Evolutionary conservation across 2,888 invertebrate species (phyloP).

Genomic region (Drosophila birchii): DNA sequence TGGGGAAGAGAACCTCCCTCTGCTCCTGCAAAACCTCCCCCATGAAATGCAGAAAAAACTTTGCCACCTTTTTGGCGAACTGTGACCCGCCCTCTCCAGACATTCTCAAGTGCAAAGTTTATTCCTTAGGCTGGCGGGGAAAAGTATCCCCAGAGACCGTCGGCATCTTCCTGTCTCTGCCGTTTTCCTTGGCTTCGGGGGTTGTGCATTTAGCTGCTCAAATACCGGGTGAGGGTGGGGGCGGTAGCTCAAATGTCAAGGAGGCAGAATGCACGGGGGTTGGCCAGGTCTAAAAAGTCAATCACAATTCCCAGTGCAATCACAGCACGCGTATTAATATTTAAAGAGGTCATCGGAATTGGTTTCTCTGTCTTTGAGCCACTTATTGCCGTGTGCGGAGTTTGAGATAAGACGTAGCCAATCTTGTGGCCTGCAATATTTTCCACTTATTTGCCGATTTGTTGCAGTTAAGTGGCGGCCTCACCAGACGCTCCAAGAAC

Average conservation of each 20-base stretch:
- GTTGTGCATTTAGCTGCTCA: constrained; percentile 46
- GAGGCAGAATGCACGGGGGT: constrained; percentile 24
- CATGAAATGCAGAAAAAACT: constrained; percentile 35
- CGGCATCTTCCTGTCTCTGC: constrained; percentile 39
- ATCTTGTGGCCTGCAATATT: constrained; percentile 77
- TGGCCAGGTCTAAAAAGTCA: constrained; percentile 80
- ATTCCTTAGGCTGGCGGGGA: constrained; percentile 41
- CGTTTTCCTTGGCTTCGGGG: constrained; percentile 8
- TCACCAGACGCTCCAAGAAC: constrained; percentile 6
- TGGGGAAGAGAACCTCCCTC: neutral
- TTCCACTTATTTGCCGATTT: constrained; percentile 76
- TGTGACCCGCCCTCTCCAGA: constrained; percentile 50
- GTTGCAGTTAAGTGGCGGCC: constrained; percentile 69
- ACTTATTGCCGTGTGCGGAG: constrained; percentile 38
- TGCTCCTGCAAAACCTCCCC: neutral
- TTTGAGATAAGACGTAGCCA: constrained; percentile 66
- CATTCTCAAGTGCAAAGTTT: constrained; percentile 76
- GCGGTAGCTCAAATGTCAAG: constrained; percentile 40
- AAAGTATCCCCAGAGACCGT: constrained; percentile 54
- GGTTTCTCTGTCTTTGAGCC: constrained; percentile 53
- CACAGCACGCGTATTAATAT: constrained; percentile 83
- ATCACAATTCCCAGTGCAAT: constrained; percentile 84
- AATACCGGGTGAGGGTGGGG: constrained; percentile 10
- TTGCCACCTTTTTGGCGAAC: constrained; percentile 56
- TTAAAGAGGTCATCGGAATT: constrained; percentile 83